Conservation (phyloP, 53 echinoderm and acorn worm species). For the Antedon mediterranea region DNA sequence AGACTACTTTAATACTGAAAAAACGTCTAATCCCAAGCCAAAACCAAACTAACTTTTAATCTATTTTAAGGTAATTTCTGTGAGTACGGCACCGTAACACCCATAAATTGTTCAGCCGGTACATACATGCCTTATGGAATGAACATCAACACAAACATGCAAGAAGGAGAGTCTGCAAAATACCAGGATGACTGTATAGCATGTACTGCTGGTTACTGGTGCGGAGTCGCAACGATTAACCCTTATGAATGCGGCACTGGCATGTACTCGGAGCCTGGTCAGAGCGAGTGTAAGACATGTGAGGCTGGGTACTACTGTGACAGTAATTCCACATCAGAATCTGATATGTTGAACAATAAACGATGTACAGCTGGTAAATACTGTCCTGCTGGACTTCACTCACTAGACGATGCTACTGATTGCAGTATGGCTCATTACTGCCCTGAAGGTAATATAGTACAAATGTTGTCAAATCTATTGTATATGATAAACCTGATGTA, state of each 20-base stretch:
- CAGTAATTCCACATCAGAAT: constrained; percentile 54
- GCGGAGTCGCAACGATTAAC: constrained; percentile 35
- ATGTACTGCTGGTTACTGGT: constrained; percentile 80
- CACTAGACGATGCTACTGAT: constrained; percentile 43
- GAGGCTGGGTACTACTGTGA: constrained; percentile 93
- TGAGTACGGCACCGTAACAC: constrained; percentile 72
- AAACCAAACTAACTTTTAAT: neutral
- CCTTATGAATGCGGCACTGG: constrained; percentile 59
- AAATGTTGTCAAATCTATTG: no score
- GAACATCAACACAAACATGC: constrained; percentile 27
- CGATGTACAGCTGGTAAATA: constrained; percentile 78
- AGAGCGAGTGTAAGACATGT: constrained; percentile 56
- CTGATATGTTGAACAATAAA: constrained; percentile 77
- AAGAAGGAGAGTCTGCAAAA: constrained; percentile 42
- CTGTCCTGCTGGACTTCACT: constrained; percentile 46
- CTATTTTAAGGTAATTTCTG: constrained; percentile 63
- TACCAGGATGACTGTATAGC: constrained; percentile 85
- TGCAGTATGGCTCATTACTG: constrained; percentile 66
- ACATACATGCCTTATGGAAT: constrained; percentile 94
- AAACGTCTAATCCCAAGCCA: no score
- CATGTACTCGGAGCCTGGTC: constrained; percentile 49
- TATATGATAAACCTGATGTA: no score
- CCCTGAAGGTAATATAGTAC: constrained; percentile 90
- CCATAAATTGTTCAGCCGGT: constrained; percentile 59
- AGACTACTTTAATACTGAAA: no score